Evolutionary conservation across 2,113 vertebrate genomes (phyloP).

Genomic region (Phylloscopus trochiloides): DNA sequence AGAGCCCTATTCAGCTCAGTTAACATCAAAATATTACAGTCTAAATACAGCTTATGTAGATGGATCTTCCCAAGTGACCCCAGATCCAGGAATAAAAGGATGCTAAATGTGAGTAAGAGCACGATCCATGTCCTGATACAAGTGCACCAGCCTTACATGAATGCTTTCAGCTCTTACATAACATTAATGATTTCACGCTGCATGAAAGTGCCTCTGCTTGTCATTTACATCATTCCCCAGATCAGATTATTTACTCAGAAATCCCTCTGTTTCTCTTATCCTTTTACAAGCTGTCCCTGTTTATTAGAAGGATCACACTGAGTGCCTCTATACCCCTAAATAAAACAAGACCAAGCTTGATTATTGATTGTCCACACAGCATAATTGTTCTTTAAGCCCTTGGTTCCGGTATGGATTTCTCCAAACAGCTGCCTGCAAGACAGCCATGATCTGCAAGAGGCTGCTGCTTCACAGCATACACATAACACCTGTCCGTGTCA

Average conservation of each 20-base stretch:
- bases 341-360: slow-evolving; percentile 26
- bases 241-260: slow-evolving; percentile 59
- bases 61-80: neutral
- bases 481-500: accelerated
- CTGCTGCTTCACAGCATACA: neutral
- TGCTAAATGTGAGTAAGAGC: neutral
- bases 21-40: neutral
- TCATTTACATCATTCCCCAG: neutral
- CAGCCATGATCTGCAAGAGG: neutral
- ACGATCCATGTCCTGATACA: neutral
- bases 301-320: slow-evolving; percentile 16
- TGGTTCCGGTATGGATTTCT: neutral
- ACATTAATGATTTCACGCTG: neutral
- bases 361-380: neutral
- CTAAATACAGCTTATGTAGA: neutral
- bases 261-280: slow-evolving; percentile 41
- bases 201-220: neutral
- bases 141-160: neutral
- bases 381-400: slow-evolving; percentile 5
- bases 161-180: slow-evolving; percentile 29
- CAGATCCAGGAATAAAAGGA: neutral
- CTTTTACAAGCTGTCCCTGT: slow-evolving; percentile 50
- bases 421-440: neutral
- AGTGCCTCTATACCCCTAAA: slow-evolving; percentile 21
- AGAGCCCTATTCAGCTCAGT: neutral